Base-by-base conservation (phyloP, 2,888 invertebrate genomes). In the Trilocha varians region DNA sequence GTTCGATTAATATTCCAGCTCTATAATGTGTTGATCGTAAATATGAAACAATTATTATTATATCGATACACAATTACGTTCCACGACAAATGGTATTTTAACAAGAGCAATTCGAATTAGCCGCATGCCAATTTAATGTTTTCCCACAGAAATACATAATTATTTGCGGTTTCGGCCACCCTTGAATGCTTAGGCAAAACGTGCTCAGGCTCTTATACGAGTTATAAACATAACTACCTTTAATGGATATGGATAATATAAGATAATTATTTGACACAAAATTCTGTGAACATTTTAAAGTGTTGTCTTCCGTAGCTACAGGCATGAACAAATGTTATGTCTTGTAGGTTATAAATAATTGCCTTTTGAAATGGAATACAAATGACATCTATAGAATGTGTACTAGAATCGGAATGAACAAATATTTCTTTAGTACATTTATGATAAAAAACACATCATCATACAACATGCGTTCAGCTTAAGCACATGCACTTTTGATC, bases 181-280 rank as follows among this genome's bases (percentile, higher is more conserved):
- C 68, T 64, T 68, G 68, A 73, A 71, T 70, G 71, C 59, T 70
- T 66, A 67, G 63, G 61, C 62, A 57, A 65, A 70, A 65, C 59
- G 62, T 62, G 65, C 55, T 59, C 65, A 60, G 58, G 58, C 63
- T 58, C 52, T 52, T 65, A 65, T 14, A 13, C 14, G 34, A 13
- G n/a, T 34, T 34, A 34, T 13, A 34, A 34, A 34, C 6, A 34
- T 3, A 34, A 13, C 9, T 48, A 45, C 59, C 14, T 13, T 8
- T 34, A 13, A 6, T 5, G 34, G 34, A 32, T n/a, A 13, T 14
- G 34, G n/a, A 34, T 34, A 34, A n/a, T 14, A 34, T 13, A 6
- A n/a, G 34, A 64, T 68, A 65, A 73, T 75, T 69, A 71, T 66
- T 64, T 62, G 57, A 56, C 57, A 59, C 62, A 59, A 62, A 62